Percentiles rank a stretch among this genome's conserved stretches.
phyloP scores from a whole-genome alignment of 1,140 invertebrate species.

The Cydia pomonella region DNA sequence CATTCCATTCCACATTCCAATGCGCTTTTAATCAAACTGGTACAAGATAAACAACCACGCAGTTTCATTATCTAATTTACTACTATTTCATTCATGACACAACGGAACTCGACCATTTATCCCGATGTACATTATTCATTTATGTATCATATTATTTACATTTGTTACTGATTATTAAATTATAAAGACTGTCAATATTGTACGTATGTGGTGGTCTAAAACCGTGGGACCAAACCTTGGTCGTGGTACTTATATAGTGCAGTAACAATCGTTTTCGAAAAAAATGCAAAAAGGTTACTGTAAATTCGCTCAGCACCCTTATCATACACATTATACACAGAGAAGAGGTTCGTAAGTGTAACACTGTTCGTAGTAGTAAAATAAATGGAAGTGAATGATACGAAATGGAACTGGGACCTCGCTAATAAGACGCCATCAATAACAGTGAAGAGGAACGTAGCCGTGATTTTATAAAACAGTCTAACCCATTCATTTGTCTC shows the following conservation, averaged over 20 bases:
- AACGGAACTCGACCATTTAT: slow-evolving; percentile 19
- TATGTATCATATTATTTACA: slow-evolving; percentile 25
- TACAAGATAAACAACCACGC: slow-evolving; percentile 6
- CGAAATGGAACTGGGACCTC: too few species aligned
- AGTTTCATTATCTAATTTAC: slow-evolving; percentile 17
- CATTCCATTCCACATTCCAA: neutral
- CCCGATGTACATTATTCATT: neutral
- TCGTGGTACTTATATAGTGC: too few species aligned
- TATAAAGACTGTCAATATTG: neutral
- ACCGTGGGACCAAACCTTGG: too few species aligned
- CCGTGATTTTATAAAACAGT: neutral
- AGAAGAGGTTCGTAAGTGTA: too few species aligned
- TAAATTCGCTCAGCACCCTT: too few species aligned
- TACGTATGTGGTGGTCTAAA: too few species aligned
- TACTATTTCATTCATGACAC: slow-evolving; percentile 18
- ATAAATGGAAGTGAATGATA: too few species aligned
- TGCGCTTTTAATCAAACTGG: neutral
- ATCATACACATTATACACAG: too few species aligned
- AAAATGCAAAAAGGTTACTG: too few species aligned
- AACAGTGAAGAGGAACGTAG: neutral
- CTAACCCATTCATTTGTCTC: neutral
- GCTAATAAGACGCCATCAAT: too few species aligned
- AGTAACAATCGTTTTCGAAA: too few species aligned
- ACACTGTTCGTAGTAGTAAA: too few species aligned
- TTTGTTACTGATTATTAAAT: neutral